A percentile compares a stretch with the other conserved stretches of the same genome.
These are phyloP conservation scores for Merops nubicus DNA, from an alignment of 2,113 vertebrate species.

Conservation along the genomic window DNA sequence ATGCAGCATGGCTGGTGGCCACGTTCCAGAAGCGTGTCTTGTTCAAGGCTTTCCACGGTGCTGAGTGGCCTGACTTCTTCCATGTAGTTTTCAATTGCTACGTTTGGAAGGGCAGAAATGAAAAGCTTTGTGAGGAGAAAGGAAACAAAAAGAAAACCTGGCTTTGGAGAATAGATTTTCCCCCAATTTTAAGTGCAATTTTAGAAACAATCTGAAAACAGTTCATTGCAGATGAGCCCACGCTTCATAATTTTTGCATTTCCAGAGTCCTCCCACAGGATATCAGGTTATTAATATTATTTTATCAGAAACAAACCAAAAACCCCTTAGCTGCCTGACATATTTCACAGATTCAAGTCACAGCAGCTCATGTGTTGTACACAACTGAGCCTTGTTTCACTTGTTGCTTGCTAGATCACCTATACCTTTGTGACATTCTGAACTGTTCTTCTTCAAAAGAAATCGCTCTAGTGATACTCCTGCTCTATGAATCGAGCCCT, in stretches of 20 bases:
- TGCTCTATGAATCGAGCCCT: background rate
- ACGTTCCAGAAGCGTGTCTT: background rate
- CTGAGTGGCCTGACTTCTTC: fast-evolving
- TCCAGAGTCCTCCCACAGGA: background rate
- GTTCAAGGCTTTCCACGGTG: background rate
- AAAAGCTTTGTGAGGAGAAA: background rate
- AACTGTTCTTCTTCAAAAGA: background rate
- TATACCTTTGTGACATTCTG: background rate
- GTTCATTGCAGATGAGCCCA: background rate
- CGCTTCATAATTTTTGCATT: fast-evolving
- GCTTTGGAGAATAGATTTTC: background rate
- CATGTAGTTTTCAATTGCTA: fast-evolving
- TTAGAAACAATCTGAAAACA: background rate
- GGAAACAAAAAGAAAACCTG: background rate
- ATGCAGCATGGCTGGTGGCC: background rate
- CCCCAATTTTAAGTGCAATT: background rate
- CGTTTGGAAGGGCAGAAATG: background rate
- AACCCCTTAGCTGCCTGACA: background rate
- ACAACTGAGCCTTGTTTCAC: background rate
- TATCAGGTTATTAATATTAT: background rate
- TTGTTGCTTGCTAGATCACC: background rate
- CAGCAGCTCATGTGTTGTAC: background rate
- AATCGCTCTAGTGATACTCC: background rate
- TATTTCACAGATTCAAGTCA: background rate
- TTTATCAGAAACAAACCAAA: background rate